phyloP scores from a whole-genome alignment of 2,113 vertebrate genomes.

The Merops nubicus region DNA sequence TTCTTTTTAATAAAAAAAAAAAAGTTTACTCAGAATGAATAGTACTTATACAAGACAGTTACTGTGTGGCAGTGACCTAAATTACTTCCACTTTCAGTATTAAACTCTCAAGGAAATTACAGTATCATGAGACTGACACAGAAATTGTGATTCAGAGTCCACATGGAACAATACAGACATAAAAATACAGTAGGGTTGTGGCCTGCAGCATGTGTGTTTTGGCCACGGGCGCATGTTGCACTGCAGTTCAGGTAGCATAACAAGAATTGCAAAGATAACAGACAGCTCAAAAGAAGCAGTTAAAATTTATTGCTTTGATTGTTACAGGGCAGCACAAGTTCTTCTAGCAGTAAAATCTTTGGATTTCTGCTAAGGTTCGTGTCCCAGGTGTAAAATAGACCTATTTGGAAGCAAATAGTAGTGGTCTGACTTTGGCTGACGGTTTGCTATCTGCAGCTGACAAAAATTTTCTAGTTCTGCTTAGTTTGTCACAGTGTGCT shows the following conservation, averaged over 20 bases:
- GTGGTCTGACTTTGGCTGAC: neutral
- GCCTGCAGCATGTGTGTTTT: neutral
- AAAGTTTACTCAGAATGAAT: neutral
- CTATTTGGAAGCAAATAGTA: neutral
- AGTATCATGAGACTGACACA: neutral
- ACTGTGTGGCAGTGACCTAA: neutral
- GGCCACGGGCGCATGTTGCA: neutral
- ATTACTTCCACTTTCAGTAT: constrained; percentile 38
- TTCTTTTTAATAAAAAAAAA: neutral
- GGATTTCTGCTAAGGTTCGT: neutral
- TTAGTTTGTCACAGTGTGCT: neutral
- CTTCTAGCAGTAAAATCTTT: neutral
- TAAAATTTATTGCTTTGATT: neutral
- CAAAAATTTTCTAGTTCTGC: neutral
- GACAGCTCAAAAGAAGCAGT: neutral
- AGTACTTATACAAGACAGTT: neutral
- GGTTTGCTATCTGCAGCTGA: neutral
- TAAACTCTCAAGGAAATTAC: neutral
- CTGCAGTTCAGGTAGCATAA: neutral
- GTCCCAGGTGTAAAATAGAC: neutral
- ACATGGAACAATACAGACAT: neutral
- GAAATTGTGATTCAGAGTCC: neutral
- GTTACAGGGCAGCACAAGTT: neutral
- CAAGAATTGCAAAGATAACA: neutral
- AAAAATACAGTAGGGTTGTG: neutral